Evolutionary conservation across 2,888 invertebrate genomes (phyloP).

Genomic region (Pandemis corylana): DNA sequence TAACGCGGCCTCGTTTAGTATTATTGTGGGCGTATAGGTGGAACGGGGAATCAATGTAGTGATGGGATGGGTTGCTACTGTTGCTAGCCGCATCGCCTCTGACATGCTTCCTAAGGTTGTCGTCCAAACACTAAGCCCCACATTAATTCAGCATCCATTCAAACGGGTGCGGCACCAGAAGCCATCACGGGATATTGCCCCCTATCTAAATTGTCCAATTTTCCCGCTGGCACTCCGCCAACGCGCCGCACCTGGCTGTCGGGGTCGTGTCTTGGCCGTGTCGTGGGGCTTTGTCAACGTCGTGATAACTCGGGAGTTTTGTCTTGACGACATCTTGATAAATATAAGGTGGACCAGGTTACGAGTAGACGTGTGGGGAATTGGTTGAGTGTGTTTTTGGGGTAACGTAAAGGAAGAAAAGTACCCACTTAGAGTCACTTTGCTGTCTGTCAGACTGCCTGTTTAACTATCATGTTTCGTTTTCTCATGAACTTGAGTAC

Average conservation of each 20-base stretch:
- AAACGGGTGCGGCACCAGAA: slow-evolving; percentile 11
- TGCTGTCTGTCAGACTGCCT: too few species aligned
- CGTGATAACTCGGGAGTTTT: neutral
- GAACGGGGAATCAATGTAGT: too few species aligned
- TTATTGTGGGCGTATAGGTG: too few species aligned
- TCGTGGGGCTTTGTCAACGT: slow-evolving; percentile 18
- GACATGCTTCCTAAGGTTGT: too few species aligned
- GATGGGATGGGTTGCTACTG: too few species aligned
- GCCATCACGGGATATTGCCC: slow-evolving; percentile 26
- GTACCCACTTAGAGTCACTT: too few species aligned
- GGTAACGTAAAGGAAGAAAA: too few species aligned
- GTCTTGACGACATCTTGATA: neutral
- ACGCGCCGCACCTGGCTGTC: slow-evolving; percentile 27
- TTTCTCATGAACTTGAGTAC: too few species aligned
- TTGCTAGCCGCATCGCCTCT: too few species aligned
- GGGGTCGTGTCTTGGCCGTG: slow-evolving; percentile 22
- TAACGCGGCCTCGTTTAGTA: too few species aligned
- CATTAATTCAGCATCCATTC: slow-evolving; percentile 24
- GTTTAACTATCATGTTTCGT: too few species aligned
- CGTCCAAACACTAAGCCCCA: slow-evolving; percentile 1
- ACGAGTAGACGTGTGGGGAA: neutral
- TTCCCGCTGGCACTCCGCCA: slow-evolving; percentile 36
- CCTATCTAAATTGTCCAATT: slow-evolving; percentile 41
- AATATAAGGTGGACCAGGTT: neutral
- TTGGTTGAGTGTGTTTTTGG: neutral